Evolutionary conservation across 2,888 invertebrate species (phyloP).

Genomic region (Drosophila merina): DNA sequence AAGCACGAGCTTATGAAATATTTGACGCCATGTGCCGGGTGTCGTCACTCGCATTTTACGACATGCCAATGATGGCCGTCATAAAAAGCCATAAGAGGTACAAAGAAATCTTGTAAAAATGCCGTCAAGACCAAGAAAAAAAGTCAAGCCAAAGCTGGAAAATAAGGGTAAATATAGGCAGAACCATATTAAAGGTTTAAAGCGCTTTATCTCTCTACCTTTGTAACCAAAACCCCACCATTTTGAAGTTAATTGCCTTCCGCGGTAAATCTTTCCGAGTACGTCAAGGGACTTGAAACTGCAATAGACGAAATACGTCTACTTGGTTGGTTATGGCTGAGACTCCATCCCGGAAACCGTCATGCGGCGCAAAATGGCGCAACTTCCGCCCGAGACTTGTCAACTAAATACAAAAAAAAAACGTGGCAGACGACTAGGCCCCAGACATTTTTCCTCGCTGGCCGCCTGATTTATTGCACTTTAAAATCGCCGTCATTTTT

Average conservation of each 20-base stretch:
- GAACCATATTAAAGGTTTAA: constrained; percentile 3
- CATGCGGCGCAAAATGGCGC: constrained; percentile 70
- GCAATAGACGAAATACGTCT: constrained; percentile 59
- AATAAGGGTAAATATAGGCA: constrained; percentile 5
- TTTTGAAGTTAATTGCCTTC: constrained; percentile 32
- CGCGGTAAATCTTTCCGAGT: constrained; percentile 13
- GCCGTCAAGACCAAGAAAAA: constrained; percentile 10
- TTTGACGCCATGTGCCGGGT: constrained; percentile 69
- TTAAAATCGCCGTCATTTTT: constrained; percentile 79
- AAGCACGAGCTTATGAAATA: constrained; percentile 54
- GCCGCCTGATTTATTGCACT: constrained; percentile 75
- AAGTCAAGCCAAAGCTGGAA: constrained; percentile 48
- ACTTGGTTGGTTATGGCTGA: constrained; percentile 60
- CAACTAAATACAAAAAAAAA: constrained; percentile 18
- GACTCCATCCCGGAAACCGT: constrained; percentile 55
- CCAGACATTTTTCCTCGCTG: constrained; percentile 45
- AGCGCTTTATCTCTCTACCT: not conserved
- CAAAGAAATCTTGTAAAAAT: constrained; percentile 45
- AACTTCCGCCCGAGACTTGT: constrained; percentile 64
- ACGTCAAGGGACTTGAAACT: constrained; percentile 23
- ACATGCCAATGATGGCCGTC: constrained; percentile 75
- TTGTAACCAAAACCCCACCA: not conserved
- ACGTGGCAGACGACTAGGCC: constrained; percentile 37
- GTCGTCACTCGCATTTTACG: constrained; percentile 73
- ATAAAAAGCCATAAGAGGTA: constrained; percentile 55